These are phyloP conservation scores for Pterocles burchelli DNA, from an alignment of 2,113 vertebrate species.

Conservation along the genomic window DNA sequence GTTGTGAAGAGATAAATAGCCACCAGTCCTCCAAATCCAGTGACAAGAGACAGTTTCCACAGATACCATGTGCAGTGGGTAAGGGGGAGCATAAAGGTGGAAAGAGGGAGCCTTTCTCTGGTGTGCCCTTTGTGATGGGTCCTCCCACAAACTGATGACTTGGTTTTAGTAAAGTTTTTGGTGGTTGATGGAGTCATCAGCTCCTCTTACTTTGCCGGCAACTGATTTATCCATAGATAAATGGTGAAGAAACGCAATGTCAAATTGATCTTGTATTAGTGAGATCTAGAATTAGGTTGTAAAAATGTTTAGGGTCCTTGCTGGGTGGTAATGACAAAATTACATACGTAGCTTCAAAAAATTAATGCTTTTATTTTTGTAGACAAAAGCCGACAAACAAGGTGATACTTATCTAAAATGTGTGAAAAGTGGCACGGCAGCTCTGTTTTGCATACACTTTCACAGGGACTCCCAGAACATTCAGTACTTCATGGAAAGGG, in stretches of 20 bases:
- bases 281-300: not conserved
- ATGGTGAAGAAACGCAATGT: not conserved
- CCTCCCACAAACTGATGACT: not conserved
- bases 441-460: not conserved
- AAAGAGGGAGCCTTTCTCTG: not conserved
- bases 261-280: not conserved
- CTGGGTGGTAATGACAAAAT: not conserved
- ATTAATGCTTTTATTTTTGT: not conserved
- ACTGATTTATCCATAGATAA: not conserved
- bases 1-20: not conserved
- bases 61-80: rapidly evolving
- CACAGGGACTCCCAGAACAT: not conserved
- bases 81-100: rapidly evolving
- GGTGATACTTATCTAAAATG: not conserved
- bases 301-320: not conserved
- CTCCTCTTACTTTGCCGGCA: not conserved
- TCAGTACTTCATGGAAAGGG: not conserved
- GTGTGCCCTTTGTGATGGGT: not conserved
- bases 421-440: rapidly evolving
- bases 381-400: not conserved
- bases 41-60: not conserved
- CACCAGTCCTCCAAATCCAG: not conserved
- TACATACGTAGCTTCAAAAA: not conserved
- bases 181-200: not conserved
- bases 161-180: not conserved